A percentile compares a stretch with the other conserved stretches of the same genome.
Evolutionary conservation across 2,888 invertebrate species (phyloP).

Genomic region (Dastarcus helophoroides): DNA sequence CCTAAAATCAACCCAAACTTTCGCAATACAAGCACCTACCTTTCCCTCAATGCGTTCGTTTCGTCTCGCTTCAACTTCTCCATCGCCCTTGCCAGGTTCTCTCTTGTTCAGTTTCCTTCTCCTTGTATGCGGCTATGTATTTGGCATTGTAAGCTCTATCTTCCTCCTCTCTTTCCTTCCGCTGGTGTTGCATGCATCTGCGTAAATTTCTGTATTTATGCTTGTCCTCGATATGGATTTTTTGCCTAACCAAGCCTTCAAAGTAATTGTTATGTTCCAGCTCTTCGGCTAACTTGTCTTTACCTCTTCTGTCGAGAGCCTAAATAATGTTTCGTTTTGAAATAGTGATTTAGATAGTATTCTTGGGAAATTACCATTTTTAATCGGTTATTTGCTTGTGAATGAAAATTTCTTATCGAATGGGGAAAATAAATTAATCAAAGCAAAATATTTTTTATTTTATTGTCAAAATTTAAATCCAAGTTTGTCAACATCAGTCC

Average conservation of each 20-base stretch:
- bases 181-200: constrained; percentile 23
- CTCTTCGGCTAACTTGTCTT: constrained; percentile 16
- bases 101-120: constrained; percentile 22
- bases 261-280: constrained; percentile 14
- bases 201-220: constrained; percentile 23
- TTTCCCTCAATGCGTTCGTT: constrained; percentile 26
- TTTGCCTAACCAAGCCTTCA: constrained; percentile 17
- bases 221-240: constrained; percentile 24
- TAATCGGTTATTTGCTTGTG: too few species aligned
- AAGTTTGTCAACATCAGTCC: too few species aligned
- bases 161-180: constrained; percentile 25
- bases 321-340: constrained; percentile 7
- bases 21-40: too few species aligned
- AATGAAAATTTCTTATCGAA: too few species aligned
- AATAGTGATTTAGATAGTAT: not conserved
- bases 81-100: constrained; percentile 29
- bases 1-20: constrained; percentile 15
- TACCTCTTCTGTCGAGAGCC: constrained; percentile 15
- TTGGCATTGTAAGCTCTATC: constrained; percentile 15
- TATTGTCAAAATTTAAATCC: too few species aligned
- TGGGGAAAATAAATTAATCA: too few species aligned
- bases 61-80: constrained; percentile 30
- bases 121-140: constrained; percentile 17
- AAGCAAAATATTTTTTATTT: too few species aligned
- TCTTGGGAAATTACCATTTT: not conserved